Percentiles rank a stretch among this genome's conserved stretches.
Conservation (phyloP, 2,113 vertebrate species). For the Barnardius zonarius region DNA sequence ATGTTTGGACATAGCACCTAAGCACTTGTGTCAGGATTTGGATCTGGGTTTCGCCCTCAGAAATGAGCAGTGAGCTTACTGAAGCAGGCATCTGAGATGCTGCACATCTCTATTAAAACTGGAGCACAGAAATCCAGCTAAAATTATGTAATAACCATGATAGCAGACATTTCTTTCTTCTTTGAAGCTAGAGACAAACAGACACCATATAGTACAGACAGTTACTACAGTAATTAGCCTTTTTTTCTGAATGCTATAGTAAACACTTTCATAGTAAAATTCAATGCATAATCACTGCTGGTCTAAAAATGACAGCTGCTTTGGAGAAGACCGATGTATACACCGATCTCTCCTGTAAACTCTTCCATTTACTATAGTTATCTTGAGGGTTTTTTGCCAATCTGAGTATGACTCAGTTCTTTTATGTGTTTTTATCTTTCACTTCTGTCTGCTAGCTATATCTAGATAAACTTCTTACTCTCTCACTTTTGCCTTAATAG, state of each 20-base stretch:
- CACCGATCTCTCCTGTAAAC: conserved; percentile 8
- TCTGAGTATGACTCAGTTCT: conserved; percentile 7
- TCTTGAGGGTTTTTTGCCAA: not conserved
- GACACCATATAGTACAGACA: conserved; percentile 8
- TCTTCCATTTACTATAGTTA: not conserved
- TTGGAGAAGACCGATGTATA: conserved; percentile 5
- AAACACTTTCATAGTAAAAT: conserved; percentile 58
- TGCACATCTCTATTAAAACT: not conserved
- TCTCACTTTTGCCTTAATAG: not conserved
- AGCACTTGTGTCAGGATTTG: not conserved
- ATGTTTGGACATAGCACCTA: not conserved
- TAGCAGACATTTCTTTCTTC: not conserved
- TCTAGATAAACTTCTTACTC: not conserved
- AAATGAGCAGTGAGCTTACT: not conserved
- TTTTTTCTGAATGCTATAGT: conserved; percentile 44
- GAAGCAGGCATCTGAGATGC: not conserved
- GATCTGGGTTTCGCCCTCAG: not conserved
- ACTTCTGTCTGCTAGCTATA: not conserved
- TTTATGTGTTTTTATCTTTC: not conserved
- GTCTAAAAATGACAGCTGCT: conserved; percentile 57
- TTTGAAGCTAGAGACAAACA: conserved; percentile 36
- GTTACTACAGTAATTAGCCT: conserved; percentile 44
- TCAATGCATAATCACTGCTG: conserved; percentile 43
- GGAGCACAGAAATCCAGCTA: not conserved
- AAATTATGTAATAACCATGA: conserved; percentile 33